Evolutionary conservation across 2,113 vertebrate genomes (phyloP).

Genomic region (Gambusia affinis): DNA sequence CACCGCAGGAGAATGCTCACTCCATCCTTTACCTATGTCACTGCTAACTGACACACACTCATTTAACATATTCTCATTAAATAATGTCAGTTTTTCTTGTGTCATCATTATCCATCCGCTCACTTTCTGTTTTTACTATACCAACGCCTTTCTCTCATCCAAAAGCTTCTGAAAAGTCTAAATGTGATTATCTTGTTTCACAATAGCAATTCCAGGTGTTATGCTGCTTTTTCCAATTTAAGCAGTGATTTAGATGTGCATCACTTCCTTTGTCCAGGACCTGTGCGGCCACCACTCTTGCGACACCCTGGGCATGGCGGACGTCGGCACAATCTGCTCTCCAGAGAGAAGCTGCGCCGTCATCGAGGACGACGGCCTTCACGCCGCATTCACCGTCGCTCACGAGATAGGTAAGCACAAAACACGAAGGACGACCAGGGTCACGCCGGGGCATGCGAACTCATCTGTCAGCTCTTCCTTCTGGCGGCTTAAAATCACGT

Average conservation of each 20-base stretch:
- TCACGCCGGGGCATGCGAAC: slow-evolving; percentile 28
- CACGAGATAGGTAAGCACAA: slow-evolving; percentile 91
- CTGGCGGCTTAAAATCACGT: slow-evolving; percentile 23
- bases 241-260: not conserved
- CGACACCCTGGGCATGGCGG: slow-evolving; percentile 98
- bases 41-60: not conserved
- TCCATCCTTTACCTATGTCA: not conserved
- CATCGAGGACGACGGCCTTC: slow-evolving; percentile 98
- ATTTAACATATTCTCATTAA: not conserved
- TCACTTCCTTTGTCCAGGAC: slow-evolving; percentile 81
- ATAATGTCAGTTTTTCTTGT: no score
- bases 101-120: not conserved
- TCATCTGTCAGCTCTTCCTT: slow-evolving; percentile 35
- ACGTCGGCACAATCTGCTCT: slow-evolving; percentile 97
- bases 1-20: not conserved
- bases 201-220: not conserved
- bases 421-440: slow-evolving; percentile 1
- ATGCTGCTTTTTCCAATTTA: not conserved
- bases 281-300: slow-evolving; percentile 98
- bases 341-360: slow-evolving; percentile 98
- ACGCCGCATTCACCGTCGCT: slow-evolving; percentile 96
- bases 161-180: not conserved
- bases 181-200: not conserved
- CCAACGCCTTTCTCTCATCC: no score
- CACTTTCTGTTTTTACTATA: not conserved